Base-by-base conservation (phyloP, 1,140 invertebrate genomes). In the Drosophila repleta region DNA sequence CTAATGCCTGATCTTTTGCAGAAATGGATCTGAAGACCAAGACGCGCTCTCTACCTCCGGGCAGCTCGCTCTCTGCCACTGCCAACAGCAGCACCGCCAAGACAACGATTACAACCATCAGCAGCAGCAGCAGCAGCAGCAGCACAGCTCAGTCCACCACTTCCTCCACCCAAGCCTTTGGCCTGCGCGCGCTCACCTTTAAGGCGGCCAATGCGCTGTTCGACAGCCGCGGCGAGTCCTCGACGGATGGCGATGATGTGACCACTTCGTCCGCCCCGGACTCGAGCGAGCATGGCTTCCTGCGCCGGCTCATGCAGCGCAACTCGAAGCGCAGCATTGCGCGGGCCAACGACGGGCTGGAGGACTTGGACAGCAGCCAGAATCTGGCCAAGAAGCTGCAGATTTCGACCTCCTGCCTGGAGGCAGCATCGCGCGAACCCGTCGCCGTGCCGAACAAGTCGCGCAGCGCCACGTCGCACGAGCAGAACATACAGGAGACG, bases 21-120 rank as follows among this genome's bases (percentile, higher is more conserved):
- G 90, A 90, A 68, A 18, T 61, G 1, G 89, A 90, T 18, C 53
- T 57, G 7, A 94, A 94, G 92, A 80, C 93, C 63, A 95, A 95
- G 92, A 95, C 94, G 35, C 94, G 94, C 24, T 95, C 95, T 61
- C 90, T 95, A 37, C 95, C 95, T 48, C 94, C 94, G 18, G 94
- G 94, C 49, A 92, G 80, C 39, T 60, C 66, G 17, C 18, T 90
- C 13, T 75, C 76, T 65, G 67, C 81, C 41, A 56, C 53, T 17
- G 37, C 78, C 26, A 72, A 29, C 26, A 53, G n/a, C 43, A 49
- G 8, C 20, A 26, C 49, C 39, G 63, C 39, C 15, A 81, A 75
- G 49, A 52, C 51, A 41, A 75, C 52, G 10, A 62, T 18, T 11
- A 69, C 55, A 13, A 75, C 43, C 8, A 69, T 18, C 20, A 76